Evolutionary conservation across 2,797 vertebrate species (phyloP), one percentile per base, ranked within the genome.

Genomic region (Cossypha niveicapilla): DNA sequence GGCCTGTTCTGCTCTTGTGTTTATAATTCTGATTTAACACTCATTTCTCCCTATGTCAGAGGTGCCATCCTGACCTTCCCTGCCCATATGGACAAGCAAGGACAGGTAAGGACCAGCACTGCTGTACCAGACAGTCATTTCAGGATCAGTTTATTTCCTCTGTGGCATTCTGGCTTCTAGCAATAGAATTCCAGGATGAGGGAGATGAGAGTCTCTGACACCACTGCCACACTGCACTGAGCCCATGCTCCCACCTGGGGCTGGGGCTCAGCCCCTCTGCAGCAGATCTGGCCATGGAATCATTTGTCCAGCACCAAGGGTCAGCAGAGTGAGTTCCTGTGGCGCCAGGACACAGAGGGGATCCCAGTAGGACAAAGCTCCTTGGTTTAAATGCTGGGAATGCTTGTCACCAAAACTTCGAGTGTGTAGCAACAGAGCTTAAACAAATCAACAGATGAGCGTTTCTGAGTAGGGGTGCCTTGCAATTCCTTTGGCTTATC

Each of bases 401-500:
- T 95, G 96, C 93, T 86, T 79, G 51, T 82, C 93, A 93, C 89
- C 66, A 89, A 51, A 92, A 91, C 71, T 74, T 84, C 1, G 47
- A 85, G 80, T 62, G 35, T 76, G 62, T 75, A 90, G 88, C 87
- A 96, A 96, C 77, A 93, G 74, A 77, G 56, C 75, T 95, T 86
- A 95, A 96, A 91, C 90, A 96, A 96, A 94, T 71, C 80, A 92
- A 73, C 45, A 4, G 86, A 94, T 45, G 90, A 96, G 65, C 83
- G 61, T 84, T 95, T 94, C 92, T 87, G 84, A 37, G 61, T 68
- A 39, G 56, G 67, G 78, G 76, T 94, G 81, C 92, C 89, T 93
- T 95, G 60, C 72, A 88, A 92, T 88, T 93, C 80, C 87, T 94
- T 93, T 93, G 89, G 83, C 92, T 97, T 97, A 96, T 97, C 95